Percentiles rank a stretch among this genome's conserved stretches.
These are phyloP conservation scores for Malacoraja senta DNA, from an alignment of 2,797 vertebrate species.

Conservation along the genomic window DNA sequence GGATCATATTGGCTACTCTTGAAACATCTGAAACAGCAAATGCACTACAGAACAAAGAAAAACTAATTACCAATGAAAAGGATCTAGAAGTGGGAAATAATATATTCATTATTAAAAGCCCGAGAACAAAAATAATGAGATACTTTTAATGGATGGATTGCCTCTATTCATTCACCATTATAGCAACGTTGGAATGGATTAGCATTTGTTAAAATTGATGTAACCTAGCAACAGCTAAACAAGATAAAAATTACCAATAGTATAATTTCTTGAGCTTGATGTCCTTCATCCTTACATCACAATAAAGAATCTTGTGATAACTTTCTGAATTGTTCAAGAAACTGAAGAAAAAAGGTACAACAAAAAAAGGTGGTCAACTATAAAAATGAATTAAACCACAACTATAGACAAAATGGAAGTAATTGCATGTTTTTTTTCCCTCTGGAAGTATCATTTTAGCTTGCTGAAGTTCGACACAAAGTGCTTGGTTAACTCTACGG, in stretches of 20 bases:
- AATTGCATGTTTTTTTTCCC: too few relatives aligned
- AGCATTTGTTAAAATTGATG: not conserved
- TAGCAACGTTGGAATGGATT: not conserved
- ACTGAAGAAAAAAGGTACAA: not conserved
- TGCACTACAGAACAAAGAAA: not conserved
- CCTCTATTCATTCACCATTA: not conserved
- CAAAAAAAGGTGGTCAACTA: not conserved
- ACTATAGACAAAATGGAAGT: not conserved
- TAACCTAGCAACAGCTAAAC: not conserved
- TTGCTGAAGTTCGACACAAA: too few relatives aligned
- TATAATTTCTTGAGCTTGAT: not conserved
- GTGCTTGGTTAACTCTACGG: too few relatives aligned
- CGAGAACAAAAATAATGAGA: not conserved
- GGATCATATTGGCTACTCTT: not conserved
- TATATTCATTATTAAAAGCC: conserved; percentile 18
- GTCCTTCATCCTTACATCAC: not conserved
- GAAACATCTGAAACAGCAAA: not conserved
- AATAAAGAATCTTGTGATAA: not conserved
- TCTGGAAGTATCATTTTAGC: not conserved
- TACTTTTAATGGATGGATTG: not conserved
- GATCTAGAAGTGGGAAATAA: conserved; percentile 10
- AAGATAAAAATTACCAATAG: too few relatives aligned
- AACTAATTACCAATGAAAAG: not conserved
- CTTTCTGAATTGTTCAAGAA: not conserved
- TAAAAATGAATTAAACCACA: not conserved